Conservation (phyloP, 2,797 vertebrate genomes). For the Leptodactylus fallax region DNA sequence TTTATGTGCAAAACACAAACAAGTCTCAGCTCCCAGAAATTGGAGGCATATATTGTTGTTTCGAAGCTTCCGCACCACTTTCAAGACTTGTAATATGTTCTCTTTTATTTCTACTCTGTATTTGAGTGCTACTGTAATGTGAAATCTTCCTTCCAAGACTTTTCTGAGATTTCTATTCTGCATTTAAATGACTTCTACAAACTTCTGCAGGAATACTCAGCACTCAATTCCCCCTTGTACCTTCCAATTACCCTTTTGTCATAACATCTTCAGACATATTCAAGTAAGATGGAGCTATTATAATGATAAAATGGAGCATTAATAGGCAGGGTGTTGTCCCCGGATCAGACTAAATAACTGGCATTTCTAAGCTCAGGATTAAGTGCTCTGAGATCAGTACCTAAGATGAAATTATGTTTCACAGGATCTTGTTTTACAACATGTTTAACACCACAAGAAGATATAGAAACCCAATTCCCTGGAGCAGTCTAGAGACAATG, state of each 20-base stretch:
- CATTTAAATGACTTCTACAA: constrained; percentile 54
- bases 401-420: constrained; percentile 48
- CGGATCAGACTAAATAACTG: constrained; percentile 29
- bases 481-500: constrained; percentile 50
- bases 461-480: constrained; percentile 54
- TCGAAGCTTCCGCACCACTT: constrained; percentile 13
- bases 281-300: constrained; percentile 32
- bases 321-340: constrained; percentile 29
- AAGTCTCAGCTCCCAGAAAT: constrained; percentile 13
- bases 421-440: constrained; percentile 53
- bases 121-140: constrained; percentile 24
- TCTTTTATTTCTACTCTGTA: constrained; percentile 32
- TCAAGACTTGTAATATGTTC: constrained; percentile 19
- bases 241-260: constrained; percentile 49
- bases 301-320: constrained; percentile 53
- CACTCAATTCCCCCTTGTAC: constrained; percentile 33
- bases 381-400: constrained; percentile 35
- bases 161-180: constrained; percentile 43
- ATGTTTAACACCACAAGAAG: constrained; percentile 57
- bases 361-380: constrained; percentile 21
- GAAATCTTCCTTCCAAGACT: constrained; percentile 39
- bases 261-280: constrained; percentile 40
- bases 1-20: background rate
- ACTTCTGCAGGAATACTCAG: constrained; percentile 27
- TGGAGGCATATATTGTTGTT: constrained; percentile 44